Conservation (phyloP, 2,113 vertebrate species). For the Seriola quinqueradiata region DNA sequence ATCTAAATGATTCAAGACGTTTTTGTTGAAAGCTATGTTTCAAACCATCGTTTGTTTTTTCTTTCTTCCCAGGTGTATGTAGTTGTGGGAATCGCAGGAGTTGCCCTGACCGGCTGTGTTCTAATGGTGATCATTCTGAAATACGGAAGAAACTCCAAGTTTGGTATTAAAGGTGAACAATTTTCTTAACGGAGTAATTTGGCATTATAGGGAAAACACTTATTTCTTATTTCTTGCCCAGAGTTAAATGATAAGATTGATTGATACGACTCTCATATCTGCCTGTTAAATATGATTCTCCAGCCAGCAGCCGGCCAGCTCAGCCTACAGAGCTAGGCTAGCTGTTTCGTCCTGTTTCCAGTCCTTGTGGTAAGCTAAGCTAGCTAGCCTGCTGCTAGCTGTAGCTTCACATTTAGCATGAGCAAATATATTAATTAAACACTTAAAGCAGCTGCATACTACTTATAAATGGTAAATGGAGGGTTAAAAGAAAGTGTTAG, state of each 20-base stretch:
- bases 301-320: too few species aligned
- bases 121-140: constrained; percentile 96
- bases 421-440: background rate
- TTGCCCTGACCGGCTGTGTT: constrained; percentile 93
- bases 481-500: background rate
- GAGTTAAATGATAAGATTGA: background rate
- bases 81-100: constrained; percentile 94
- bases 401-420: too few species aligned
- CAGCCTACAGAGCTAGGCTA: background rate
- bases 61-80: constrained; percentile 90
- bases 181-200: background rate
- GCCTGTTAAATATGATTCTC: too few species aligned
- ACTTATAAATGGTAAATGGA: background rate
- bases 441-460: background rate
- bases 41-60: background rate
- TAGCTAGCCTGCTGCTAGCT: background rate
- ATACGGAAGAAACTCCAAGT: constrained; percentile 97
- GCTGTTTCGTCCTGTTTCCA: background rate
- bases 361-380: background rate
- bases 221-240: background rate
- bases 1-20: background rate
- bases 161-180: constrained; percentile 96
- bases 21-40: background rate
- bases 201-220: background rate
- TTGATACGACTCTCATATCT: background rate